These are phyloP conservation scores for Fabriciana adippe DNA, from an alignment of 2,888 invertebrate species.

Conservation along the genomic window DNA sequence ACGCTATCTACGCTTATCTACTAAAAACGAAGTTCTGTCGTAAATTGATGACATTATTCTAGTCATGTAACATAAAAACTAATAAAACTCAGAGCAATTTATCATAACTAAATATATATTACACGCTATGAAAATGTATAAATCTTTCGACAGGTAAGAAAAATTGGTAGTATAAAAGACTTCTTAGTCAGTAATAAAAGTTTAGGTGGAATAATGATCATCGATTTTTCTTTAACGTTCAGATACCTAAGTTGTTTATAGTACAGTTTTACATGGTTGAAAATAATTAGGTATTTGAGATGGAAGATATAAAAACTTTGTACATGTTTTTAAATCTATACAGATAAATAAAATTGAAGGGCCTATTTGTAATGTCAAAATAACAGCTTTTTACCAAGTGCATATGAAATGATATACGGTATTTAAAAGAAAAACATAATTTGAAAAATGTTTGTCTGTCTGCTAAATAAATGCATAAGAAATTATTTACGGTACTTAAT, in stretches of 20 bases:
- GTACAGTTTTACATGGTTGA: constrained; percentile 49
- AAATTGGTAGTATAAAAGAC: constrained; percentile 40
- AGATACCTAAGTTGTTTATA: constrained; percentile 59
- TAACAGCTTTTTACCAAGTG: too few relatives aligned
- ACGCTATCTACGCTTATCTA: neutral
- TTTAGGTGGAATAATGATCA: constrained; percentile 61
- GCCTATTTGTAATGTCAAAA: too few relatives aligned
- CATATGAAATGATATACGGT: too few relatives aligned
- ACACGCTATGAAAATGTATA: constrained; percentile 34
- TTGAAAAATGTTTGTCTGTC: too few relatives aligned
- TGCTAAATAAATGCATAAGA: too few relatives aligned
- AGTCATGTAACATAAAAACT: constrained; percentile 14
- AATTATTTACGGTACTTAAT: too few relatives aligned
- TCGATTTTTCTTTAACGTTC: constrained; percentile 68
- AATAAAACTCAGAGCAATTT: constrained; percentile 19
- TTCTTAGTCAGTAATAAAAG: constrained; percentile 37
- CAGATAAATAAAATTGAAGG: too few relatives aligned
- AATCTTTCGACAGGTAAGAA: constrained; percentile 37
- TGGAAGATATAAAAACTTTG: too few relatives aligned
- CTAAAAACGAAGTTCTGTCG: neutral
- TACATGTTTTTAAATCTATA: too few relatives aligned
- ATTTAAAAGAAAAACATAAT: too few relatives aligned
- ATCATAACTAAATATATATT: constrained; percentile 25
- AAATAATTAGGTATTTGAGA: too few relatives aligned
- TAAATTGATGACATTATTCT: constrained; percentile 17